phyloP scores from a whole-genome alignment of 2,888 invertebrate genomes.

The Colostygia pectinataria region DNA sequence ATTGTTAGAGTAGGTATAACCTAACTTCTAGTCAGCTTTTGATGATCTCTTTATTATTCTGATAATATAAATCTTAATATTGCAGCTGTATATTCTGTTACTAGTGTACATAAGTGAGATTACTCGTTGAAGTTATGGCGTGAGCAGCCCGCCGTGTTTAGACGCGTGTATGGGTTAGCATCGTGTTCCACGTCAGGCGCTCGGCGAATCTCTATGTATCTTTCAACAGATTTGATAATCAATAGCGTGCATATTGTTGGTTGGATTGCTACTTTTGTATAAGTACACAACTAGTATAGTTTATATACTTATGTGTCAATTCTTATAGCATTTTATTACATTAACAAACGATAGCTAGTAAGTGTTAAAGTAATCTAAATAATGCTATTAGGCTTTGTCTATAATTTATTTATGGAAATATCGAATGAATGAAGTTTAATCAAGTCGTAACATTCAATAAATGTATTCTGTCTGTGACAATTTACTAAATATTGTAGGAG shows the following conservation, averaged over 20 bases:
- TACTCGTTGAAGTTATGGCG: conserved; percentile 59
- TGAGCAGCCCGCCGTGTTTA: conserved; percentile 35
- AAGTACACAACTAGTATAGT: conserved; percentile 83
- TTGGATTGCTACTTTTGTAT: conserved; percentile 81
- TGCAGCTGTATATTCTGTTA: conserved; percentile 67
- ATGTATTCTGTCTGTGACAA: too few relatives aligned
- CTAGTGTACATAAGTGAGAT: conserved; percentile 64
- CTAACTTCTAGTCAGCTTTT: conserved; percentile 81
- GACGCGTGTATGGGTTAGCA: conserved; percentile 41
- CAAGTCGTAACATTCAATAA: conserved; percentile 30
- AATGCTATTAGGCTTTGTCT: conserved; percentile 62
- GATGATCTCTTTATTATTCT: conserved; percentile 74
- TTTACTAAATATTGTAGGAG: too few relatives aligned
- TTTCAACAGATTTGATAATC: conserved; percentile 76
- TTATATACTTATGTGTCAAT: conserved; percentile 85
- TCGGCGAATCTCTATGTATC: conserved; percentile 60
- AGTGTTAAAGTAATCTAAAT: conserved; percentile 78
- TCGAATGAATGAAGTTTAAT: conserved; percentile 36
- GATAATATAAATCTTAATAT: conserved; percentile 67
- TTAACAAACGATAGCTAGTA: conserved; percentile 80
- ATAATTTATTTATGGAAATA: conserved; percentile 46
- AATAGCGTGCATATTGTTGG: conserved; percentile 79
- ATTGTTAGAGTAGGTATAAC: conserved; percentile 74
- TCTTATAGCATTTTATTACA: conserved; percentile 83
- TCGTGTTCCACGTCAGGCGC: conserved; percentile 10